Conservation (phyloP, 2,113 vertebrate species). For the Pundamilia nyererei region DNA sequence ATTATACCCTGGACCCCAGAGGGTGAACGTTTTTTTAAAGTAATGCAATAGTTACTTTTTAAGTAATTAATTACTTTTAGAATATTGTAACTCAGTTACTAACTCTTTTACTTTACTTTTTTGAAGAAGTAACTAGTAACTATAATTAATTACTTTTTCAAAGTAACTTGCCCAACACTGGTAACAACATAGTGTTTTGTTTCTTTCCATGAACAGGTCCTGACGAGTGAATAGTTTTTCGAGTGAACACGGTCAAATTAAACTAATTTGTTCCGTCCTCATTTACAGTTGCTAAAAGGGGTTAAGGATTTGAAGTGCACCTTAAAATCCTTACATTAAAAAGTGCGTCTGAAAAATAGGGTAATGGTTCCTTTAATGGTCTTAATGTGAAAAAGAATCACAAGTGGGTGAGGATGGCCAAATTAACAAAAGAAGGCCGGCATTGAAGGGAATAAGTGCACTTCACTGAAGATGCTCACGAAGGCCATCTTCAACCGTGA, state of each 20-base stretch:
- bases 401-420: background rate
- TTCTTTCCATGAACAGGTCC: background rate
- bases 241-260: background rate
- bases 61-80: background rate
- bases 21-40: fast-evolving
- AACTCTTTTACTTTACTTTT: background rate
- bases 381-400: background rate
- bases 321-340: background rate
- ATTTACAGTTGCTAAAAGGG: background rate
- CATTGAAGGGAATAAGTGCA: slow-evolving; percentile 51
- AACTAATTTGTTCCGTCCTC: background rate
- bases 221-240: background rate
- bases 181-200: background rate
- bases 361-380: background rate
- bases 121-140: background rate
- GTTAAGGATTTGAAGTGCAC: background rate
- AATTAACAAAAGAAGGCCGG: slow-evolving; percentile 56
- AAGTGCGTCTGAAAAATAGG: fast-evolving
- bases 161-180: background rate
- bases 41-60: background rate
- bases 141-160: background rate
- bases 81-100: background rate
- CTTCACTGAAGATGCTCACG: slow-evolving; percentile 82
- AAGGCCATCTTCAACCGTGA: slow-evolving; percentile 80
- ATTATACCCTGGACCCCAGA: background rate